Conservation (phyloP, 1,140 invertebrate genomes). For the Temnothorax curvispinosus region DNA sequence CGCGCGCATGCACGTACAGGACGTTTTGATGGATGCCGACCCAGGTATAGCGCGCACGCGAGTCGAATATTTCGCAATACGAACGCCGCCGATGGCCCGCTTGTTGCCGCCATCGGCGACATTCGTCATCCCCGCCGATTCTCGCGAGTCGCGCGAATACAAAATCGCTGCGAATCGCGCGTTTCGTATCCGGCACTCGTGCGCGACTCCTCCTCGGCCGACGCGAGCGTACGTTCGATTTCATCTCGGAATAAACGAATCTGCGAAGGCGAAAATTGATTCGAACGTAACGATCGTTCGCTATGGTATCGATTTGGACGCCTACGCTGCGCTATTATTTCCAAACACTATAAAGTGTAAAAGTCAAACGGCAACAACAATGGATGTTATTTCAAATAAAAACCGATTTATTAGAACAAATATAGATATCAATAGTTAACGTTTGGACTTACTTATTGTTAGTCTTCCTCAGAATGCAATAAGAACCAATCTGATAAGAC, state of each 20-base stretch:
- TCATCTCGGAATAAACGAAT: not conserved
- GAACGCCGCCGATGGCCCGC: not conserved
- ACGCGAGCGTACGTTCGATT: not conserved
- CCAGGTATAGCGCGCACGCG: not conserved
- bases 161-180: constrained; percentile 12
- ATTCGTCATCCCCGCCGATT: not conserved
- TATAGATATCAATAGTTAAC: too few relatives aligned
- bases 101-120: constrained; percentile 12
- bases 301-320: not conserved
- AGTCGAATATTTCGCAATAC: constrained; percentile 38
- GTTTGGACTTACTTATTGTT: too few relatives aligned
- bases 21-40: constrained; percentile 27
- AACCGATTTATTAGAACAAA: too few relatives aligned
- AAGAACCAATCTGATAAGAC: too few relatives aligned
- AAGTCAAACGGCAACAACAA: too few relatives aligned
- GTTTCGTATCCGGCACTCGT: not conserved
- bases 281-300: not conserved
- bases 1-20: constrained; percentile 16
- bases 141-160: constrained; percentile 35
- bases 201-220: too few relatives aligned
- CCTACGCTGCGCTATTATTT: not conserved
- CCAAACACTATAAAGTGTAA: not conserved
- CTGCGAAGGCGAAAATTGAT: not conserved
- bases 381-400: too few relatives aligned
- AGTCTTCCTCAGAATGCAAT: too few relatives aligned